Percentiles rank a stretch among this genome's conserved stretches.
Evolutionary conservation across 2,888 invertebrate species (phyloP).

Genomic region (Sisyra terminalis): DNA sequence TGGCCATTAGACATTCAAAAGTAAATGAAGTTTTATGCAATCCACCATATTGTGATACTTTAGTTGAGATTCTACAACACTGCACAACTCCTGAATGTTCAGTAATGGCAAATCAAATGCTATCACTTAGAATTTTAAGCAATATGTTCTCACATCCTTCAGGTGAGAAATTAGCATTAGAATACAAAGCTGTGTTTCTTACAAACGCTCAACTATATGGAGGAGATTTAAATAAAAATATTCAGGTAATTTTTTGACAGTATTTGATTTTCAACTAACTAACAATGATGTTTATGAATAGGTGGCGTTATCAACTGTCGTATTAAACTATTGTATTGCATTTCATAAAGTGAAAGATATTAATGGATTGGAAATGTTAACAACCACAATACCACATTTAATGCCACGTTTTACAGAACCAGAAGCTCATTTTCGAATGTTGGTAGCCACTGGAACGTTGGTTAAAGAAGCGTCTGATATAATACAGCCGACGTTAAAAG

Average conservation of each 20-base stretch:
- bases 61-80: constrained; percentile 20
- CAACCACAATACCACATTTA: constrained; percentile 35
- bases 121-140: constrained; percentile 59
- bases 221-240: constrained; percentile 37
- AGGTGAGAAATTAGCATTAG: constrained; percentile 44
- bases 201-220: constrained; percentile 34
- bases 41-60: constrained; percentile 18
- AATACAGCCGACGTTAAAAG: background rate
- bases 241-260: too few relatives aligned
- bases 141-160: constrained; percentile 62
- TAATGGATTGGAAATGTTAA: constrained; percentile 27
- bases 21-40: constrained; percentile 41
- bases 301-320: constrained; percentile 55
- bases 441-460: constrained; percentile 65
- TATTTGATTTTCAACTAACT: too few relatives aligned
- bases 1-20: constrained; percentile 46
- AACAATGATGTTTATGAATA: constrained; percentile 26
- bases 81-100: constrained; percentile 22
- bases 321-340: constrained; percentile 55
- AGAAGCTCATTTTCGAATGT: constrained; percentile 58
- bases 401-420: constrained; percentile 40
- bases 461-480: constrained; percentile 17
- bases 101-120: constrained; percentile 54
- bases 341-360: constrained; percentile 37
- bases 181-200: constrained; percentile 37